phyloP scores from a whole-genome alignment of 2,888 invertebrate genomes.

The Drosophila nr. perissopoda region DNA sequence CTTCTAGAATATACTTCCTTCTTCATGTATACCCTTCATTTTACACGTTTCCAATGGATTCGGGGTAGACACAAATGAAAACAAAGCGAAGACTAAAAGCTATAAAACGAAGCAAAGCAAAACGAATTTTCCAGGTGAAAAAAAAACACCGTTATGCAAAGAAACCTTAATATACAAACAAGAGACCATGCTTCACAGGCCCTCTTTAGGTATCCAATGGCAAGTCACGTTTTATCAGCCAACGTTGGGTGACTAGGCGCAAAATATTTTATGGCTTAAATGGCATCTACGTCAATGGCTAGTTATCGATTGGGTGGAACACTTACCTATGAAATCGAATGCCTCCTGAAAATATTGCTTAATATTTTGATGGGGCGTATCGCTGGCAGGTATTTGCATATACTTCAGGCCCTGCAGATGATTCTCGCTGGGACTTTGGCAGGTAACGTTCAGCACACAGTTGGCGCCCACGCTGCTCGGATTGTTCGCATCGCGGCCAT shows the following conservation, averaged over 20 bases:
- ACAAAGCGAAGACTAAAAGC: conserved; percentile 8
- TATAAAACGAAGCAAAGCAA: not conserved
- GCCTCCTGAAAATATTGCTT: conserved; percentile 95
- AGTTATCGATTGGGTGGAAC: conserved; percentile 41
- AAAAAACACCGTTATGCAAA: conserved; percentile 59
- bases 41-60: not conserved
- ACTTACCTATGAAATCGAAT: conserved; percentile 93
- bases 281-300: not conserved
- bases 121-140: conserved; percentile 56
- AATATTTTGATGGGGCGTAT: conserved; percentile 93
- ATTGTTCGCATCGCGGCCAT: conserved; percentile 92
- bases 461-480: conserved; percentile 90
- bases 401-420: conserved; percentile 90
- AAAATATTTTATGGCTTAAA: conserved; percentile 1
- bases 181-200: not conserved
- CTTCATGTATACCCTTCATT: not conserved
- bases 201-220: conserved; percentile 49
- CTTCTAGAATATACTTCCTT: not conserved
- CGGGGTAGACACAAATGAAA: conserved; percentile 12
- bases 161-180: not conserved
- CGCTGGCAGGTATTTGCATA: conserved; percentile 92
- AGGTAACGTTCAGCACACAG: conserved; percentile 92
- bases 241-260: conserved; percentile 23
- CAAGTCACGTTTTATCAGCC: conserved; percentile 67
- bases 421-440: conserved; percentile 88